Percentiles rank a stretch among this genome's conserved stretches.
phyloP scores from a whole-genome alignment of 2,888 invertebrate species.

The Pilophorus perplexus region DNA sequence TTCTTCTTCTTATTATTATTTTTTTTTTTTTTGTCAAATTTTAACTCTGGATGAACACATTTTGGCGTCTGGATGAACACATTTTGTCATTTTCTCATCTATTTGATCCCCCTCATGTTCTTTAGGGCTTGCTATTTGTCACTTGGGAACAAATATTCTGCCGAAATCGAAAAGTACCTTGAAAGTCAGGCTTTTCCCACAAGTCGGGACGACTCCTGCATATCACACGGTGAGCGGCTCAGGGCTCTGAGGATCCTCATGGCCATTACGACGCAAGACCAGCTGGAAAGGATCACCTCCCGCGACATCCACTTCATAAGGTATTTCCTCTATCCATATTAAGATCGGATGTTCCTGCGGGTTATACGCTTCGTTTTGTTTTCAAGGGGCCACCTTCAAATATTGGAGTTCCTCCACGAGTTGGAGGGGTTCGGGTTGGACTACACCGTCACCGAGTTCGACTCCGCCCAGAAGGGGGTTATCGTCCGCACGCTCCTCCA shows the following conservation, averaged over 20 bases:
- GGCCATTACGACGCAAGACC: too few relatives aligned
- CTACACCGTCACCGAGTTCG: constrained; percentile 51
- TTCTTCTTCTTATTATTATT: too few relatives aligned
- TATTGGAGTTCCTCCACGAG: too few relatives aligned
- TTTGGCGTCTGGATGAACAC: too few relatives aligned
- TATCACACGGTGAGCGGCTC: constrained; percentile 50
- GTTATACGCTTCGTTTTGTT: too few relatives aligned
- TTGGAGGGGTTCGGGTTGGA: constrained; percentile 52
- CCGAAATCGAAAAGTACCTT: too few relatives aligned
- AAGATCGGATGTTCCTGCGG: too few relatives aligned
- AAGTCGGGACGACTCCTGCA: constrained; percentile 47
- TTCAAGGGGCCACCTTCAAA: too few relatives aligned
- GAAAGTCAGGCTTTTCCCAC: constrained; percentile 50
- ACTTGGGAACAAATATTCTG: constrained; percentile 48
- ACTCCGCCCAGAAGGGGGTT: constrained; percentile 47
- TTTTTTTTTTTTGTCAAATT: too few relatives aligned
- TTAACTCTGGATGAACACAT: too few relatives aligned
- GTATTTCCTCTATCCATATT: too few relatives aligned
- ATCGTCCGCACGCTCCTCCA: constrained; percentile 45
- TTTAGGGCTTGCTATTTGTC: constrained; percentile 53
- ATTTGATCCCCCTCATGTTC: too few relatives aligned
- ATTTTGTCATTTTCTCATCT: neutral
- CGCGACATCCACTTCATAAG: constrained; percentile 50
- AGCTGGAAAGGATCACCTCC: constrained; percentile 51
- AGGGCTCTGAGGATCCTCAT: constrained; percentile 52